Conservation (phyloP, 2,888 invertebrate genomes). For the Yponomeuta evonymella region DNA sequence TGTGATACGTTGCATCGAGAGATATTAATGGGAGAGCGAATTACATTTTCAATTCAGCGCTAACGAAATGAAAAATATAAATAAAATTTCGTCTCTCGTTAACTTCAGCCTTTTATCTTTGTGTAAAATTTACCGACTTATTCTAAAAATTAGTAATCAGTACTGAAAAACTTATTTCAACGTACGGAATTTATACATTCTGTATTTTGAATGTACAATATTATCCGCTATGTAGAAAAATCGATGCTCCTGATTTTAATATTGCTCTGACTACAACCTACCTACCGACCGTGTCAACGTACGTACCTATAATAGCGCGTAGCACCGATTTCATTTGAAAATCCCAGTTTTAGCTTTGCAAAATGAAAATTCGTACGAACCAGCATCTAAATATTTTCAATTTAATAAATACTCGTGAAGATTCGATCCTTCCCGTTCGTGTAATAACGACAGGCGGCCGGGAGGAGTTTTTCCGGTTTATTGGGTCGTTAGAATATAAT, state of each 20-base stretch:
- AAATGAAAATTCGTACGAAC: not conserved
- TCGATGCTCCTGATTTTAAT: not conserved
- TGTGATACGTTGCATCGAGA: not conserved
- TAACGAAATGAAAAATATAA: constrained; percentile 2
- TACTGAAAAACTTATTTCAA: no score
- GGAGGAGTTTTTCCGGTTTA: constrained; percentile 67
- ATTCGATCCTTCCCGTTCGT: constrained; percentile 54
- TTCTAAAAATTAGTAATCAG: not conserved
- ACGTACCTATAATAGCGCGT: not conserved
- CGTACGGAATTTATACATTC: no score
- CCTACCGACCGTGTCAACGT: not conserved
- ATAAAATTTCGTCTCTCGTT: not conserved
- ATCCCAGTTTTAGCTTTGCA: not conserved
- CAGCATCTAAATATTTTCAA: constrained; percentile 15
- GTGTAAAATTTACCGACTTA: not conserved
- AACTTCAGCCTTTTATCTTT: not conserved
- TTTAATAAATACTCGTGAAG: constrained; percentile 28
- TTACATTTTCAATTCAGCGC: not conserved
- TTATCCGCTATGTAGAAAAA: not conserved
- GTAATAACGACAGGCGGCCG: constrained; percentile 54
- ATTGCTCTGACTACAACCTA: not conserved
- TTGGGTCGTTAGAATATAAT: constrained; percentile 72
- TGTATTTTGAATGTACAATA: not conserved
- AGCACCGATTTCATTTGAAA: not conserved
- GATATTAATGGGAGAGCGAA: not conserved